phyloP scores from a whole-genome alignment of 2,888 invertebrate genomes.

The Bugulina stolonifera region DNA sequence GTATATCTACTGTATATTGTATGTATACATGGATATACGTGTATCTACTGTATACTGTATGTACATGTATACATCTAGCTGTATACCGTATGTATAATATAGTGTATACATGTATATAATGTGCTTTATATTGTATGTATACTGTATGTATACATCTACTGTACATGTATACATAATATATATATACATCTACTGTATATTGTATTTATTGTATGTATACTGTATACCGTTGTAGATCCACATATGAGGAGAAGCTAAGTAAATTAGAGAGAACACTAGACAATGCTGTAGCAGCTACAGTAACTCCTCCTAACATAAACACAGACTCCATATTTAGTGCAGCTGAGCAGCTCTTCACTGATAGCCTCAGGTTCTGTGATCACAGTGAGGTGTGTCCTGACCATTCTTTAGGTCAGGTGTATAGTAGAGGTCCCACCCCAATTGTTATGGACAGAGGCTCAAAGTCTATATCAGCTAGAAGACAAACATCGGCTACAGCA shows the following conservation, averaged over 20 bases:
- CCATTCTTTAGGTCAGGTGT: background rate
- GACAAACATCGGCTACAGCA: background rate
- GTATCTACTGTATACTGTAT: too few species aligned
- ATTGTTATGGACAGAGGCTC: background rate
- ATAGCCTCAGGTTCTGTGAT: background rate
- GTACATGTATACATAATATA: too few species aligned
- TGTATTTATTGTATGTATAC: too few species aligned
- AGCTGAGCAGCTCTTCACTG: slow-evolving; percentile 12
- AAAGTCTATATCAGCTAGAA: background rate
- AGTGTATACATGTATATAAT: too few species aligned
- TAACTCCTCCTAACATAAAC: background rate
- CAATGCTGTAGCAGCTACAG: slow-evolving; percentile 13
- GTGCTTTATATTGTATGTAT: too few species aligned
- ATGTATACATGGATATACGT: too few species aligned
- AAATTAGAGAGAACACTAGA: slow-evolving; percentile 18
- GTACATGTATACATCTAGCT: too few species aligned
- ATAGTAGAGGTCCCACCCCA: slow-evolving; percentile 18
- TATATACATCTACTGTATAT: too few species aligned
- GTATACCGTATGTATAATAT: too few species aligned
- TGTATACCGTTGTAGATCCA: too few species aligned
- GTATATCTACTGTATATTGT: too few species aligned
- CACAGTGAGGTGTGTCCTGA: background rate
- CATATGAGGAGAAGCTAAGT: slow-evolving; percentile 13
- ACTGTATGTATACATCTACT: too few species aligned
- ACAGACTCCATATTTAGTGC: slow-evolving; percentile 20